Base-by-base conservation (phyloP, 2,797 vertebrate species). In the Urosaurus nigricauda region DNA sequence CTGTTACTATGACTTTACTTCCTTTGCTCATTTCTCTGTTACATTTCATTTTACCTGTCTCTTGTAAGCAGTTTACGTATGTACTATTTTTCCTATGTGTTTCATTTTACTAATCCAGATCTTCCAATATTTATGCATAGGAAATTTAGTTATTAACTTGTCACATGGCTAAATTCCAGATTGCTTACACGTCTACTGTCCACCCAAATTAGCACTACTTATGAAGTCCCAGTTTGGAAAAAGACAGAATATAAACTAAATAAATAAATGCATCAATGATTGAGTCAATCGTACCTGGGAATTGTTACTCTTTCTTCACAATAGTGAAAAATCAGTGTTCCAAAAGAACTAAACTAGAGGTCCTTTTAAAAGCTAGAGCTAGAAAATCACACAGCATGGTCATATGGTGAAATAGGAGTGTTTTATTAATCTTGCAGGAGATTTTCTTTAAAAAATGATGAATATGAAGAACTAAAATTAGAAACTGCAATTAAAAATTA, bases 11-110 rank as follows among this genome's bases (percentile, higher is more conserved):
- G n/a, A 60, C 37, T 82, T 81, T 87, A 14, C 37, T 83, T 88
- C 26, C 26, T 83, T 77, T 84, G 63, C 68, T 88, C 35, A 78
- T 21, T 84, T 78, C n/a, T 83, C 43, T 84, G 73, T 68, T 73
- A 37, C 32, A 60, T 78, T 83, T 83, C 56, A 68, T 77, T 56
- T 83, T 88, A 68, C 40, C 68, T 88, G 43, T 58, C 26, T 43
- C 24, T 24, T 70, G 9, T 17, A 56, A 79, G 47, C 16, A 70
- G 35, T 70, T 43, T 40, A 43, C 43, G 43, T 43, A 70, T 21
- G 11, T 73, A 40, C n/a, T 32, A 74, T 21, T 73, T 88, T 63
- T 58, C 17, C 43, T 75, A 4, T 88, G 7, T 29, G 12, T 71
- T 77, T 77, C 51, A 24, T 43, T 21, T 80, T 35, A 58, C 43